These are phyloP conservation scores for Brachyptera putata DNA, from an alignment of 2,888 invertebrate species.

Conservation along the genomic window DNA sequence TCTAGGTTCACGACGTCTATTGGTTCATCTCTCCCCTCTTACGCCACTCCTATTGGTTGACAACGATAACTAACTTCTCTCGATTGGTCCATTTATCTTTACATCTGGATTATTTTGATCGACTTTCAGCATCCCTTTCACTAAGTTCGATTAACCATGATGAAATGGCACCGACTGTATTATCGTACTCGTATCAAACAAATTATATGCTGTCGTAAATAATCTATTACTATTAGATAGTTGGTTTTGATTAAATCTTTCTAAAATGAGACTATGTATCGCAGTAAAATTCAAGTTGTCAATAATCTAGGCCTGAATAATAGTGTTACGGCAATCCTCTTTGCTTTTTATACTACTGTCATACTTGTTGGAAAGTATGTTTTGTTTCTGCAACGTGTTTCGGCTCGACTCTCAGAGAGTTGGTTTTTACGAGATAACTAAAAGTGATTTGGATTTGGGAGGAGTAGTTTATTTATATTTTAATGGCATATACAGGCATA, in stretches of 20 bases:
- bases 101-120: slow-evolving; percentile 1
- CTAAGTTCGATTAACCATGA: too few relatives aligned
- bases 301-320: too few relatives aligned
- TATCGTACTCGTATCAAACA: too few relatives aligned
- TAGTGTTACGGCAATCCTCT: too few relatives aligned
- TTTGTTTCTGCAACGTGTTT: too few relatives aligned
- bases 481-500: slow-evolving; percentile 1
- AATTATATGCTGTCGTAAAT: too few relatives aligned
- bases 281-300: background rate
- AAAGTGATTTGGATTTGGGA: slow-evolving; percentile 3
- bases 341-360: too few relatives aligned
- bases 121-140: background rate
- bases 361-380: too few relatives aligned
- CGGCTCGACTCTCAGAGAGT: too few relatives aligned
- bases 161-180: too few relatives aligned
- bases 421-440: too few relatives aligned
- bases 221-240: background rate
- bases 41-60: background rate
- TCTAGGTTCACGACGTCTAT: background rate
- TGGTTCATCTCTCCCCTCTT: slow-evolving; percentile 11
- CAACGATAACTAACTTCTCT: background rate
- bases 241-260: slow-evolving; percentile 1
- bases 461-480: background rate
- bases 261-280: background rate
- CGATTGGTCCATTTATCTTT: slow-evolving; percentile 13